A percentile compares a stretch with the other conserved stretches of the same genome.
These are phyloP conservation scores for Capromys pilorides DNA, from an alignment of 2,797 vertebrate species.

Conservation along the genomic window DNA sequence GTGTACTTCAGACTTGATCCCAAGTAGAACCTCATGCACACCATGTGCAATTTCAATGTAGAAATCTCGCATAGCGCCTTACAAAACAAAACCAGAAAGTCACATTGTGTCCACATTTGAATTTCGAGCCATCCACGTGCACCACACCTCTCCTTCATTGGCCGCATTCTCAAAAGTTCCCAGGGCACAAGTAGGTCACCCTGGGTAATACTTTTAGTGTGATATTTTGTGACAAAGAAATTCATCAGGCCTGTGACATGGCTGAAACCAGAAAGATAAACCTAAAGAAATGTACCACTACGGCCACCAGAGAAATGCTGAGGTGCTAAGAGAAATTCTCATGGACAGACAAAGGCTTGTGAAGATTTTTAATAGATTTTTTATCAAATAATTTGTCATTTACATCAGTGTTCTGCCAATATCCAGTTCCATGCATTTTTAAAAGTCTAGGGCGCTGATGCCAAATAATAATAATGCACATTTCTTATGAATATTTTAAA, in stretches of 20 bases:
- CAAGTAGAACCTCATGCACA: slow-evolving; percentile 17
- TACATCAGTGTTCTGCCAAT: slow-evolving; percentile 50
- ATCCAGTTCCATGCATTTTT: slow-evolving; percentile 77
- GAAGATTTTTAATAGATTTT: slow-evolving; percentile 74
- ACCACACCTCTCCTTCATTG: background rate
- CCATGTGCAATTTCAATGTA: slow-evolving; percentile 27
- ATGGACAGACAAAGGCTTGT: slow-evolving; percentile 13
- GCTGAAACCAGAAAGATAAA: background rate
- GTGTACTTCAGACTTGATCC: slow-evolving; percentile 49
- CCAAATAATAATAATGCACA: slow-evolving; percentile 74
- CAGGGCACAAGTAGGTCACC: background rate
- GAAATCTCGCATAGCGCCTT: slow-evolving; percentile 52
- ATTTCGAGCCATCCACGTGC: slow-evolving; percentile 18
- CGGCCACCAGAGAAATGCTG: background rate
- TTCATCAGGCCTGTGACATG: background rate
- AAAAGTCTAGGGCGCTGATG: slow-evolving; percentile 64
- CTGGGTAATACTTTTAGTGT: background rate
- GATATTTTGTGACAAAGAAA: background rate
- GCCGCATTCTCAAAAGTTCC: background rate
- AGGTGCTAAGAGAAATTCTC: slow-evolving; percentile 40
- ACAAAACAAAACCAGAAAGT: slow-evolving; percentile 41
- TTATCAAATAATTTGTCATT: slow-evolving; percentile 75
- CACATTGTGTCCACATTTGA: background rate
- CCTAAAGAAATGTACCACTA: background rate
- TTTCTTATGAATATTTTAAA: slow-evolving; percentile 82